Evolutionary conservation across 2,888 invertebrate genomes (phyloP).

Genomic region (Nephrotoma guestfalica): DNA sequence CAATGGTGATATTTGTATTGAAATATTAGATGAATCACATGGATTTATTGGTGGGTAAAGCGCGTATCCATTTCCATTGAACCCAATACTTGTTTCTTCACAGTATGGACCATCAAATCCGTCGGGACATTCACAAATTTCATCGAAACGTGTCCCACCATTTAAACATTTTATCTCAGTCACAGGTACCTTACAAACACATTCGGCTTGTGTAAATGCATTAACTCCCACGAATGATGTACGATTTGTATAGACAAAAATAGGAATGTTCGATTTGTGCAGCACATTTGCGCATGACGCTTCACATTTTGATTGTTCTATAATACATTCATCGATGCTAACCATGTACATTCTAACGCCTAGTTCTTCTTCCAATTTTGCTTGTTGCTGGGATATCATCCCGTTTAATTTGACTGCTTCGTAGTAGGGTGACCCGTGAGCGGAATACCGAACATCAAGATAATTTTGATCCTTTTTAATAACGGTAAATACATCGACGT

Average conservation of each 20-base stretch:
- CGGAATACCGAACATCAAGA: slow-evolving; percentile 80
- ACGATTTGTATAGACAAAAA: slow-evolving; percentile 80
- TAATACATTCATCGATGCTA: slow-evolving; percentile 79
- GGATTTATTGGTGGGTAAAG: slow-evolving; percentile 79
- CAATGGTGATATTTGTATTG: slow-evolving; percentile 61
- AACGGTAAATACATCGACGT: slow-evolving; percentile 90
- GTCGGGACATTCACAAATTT: slow-evolving; percentile 66
- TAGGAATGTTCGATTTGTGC: slow-evolving; percentile 55
- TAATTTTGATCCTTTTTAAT: slow-evolving; percentile 44
- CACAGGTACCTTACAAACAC: slow-evolving; percentile 40
- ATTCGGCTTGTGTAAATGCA: slow-evolving; percentile 66
- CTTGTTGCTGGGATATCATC: slow-evolving; percentile 56
- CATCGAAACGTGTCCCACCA: slow-evolving; percentile 50
- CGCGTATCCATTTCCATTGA: slow-evolving; percentile 84
- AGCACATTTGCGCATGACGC: slow-evolving; percentile 70
- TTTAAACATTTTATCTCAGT: slow-evolving; percentile 50
- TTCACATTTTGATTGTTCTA: slow-evolving; percentile 56
- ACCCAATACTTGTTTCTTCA: slow-evolving; percentile 75
- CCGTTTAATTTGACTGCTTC: slow-evolving; percentile 77
- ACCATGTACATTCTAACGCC: slow-evolving; percentile 69
- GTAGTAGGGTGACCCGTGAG: slow-evolving; percentile 89
- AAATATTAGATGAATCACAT: slow-evolving; percentile 70
- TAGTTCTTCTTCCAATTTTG: slow-evolving; percentile 54
- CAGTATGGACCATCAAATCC: slow-evolving; percentile 78
- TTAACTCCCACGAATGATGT: slow-evolving; percentile 90